These are phyloP conservation scores for Puntigrus tetrazona DNA, from an alignment of 2,113 vertebrate genomes.

Conservation along the genomic window DNA sequence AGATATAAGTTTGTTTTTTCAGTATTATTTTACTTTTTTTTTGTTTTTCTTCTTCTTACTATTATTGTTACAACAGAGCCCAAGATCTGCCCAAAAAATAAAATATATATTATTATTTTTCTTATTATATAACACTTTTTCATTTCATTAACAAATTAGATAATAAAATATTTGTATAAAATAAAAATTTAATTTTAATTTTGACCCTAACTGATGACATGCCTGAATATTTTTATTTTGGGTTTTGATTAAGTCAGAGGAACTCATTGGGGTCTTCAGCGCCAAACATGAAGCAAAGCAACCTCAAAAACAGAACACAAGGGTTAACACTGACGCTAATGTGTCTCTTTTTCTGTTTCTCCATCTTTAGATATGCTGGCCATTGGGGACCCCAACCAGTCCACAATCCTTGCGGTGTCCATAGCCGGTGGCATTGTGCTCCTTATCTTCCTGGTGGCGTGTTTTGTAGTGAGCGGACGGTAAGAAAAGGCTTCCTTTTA, in stretches of 20 bases:
- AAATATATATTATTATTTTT: no score
- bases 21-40: neutral
- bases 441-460: slow-evolving; percentile 81
- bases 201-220: neutral
- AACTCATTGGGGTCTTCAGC: neutral
- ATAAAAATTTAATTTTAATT: neutral
- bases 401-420: slow-evolving; percentile 80
- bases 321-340: slow-evolving; percentile 20
- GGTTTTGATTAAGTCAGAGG: neutral
- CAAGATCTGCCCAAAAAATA: no score
- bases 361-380: slow-evolving; percentile 76
- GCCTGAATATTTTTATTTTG: neutral
- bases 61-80: no score
- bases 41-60: neutral
- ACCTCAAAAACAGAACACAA: neutral
- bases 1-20: no score
- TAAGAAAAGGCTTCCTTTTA: slow-evolving; percentile 53
- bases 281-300: neutral
- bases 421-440: slow-evolving; percentile 79
- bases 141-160: neutral
- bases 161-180: no score
- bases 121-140: no score
- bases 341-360: slow-evolving; percentile 29
- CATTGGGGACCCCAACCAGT: slow-evolving; percentile 81
- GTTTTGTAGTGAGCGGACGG: slow-evolving; percentile 83